Percentiles rank a stretch among this genome's conserved stretches.
phyloP scores from a whole-genome alignment of 92 coral and sea anemone genomes.

The Pocillopora grandis region DNA sequence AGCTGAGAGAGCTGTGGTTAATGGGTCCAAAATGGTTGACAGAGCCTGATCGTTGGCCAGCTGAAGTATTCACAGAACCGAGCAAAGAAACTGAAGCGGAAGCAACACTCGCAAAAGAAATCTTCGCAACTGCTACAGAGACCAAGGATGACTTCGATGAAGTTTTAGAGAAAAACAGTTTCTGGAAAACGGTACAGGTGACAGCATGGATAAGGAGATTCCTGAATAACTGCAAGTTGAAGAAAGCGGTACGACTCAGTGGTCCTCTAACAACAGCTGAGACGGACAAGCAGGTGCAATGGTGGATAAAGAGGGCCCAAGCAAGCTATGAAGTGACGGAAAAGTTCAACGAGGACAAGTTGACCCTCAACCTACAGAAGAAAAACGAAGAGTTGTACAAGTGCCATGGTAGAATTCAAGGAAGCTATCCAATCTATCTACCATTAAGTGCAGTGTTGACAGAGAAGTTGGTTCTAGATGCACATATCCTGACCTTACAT shows the following conservation, averaged over 20 bases:
- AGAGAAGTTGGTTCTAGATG: slow-evolving; percentile 43
- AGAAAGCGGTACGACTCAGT: slow-evolving; percentile 1
- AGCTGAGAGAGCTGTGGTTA: slow-evolving; percentile 8
- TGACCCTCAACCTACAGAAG: slow-evolving; percentile 25
- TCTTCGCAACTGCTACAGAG: slow-evolving; percentile 41
- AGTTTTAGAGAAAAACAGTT: slow-evolving; percentile 22
- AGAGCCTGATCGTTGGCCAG: slow-evolving; percentile 43
- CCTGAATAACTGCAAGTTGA: slow-evolving; percentile 28
- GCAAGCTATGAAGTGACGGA: slow-evolving; percentile 34
- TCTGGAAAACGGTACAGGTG: slow-evolving; percentile 49
- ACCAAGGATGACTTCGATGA: slow-evolving; percentile 33
- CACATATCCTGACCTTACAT: slow-evolving; percentile 34
- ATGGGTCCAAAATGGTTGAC: slow-evolving; percentile 56
- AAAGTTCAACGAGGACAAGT: slow-evolving; percentile 35
- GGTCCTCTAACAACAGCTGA: slow-evolving; percentile 66
- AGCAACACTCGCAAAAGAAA: slow-evolving; percentile 39
- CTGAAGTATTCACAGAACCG: slow-evolving; percentile 8
- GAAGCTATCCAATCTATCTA: neutral
- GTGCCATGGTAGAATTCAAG: slow-evolving; percentile 38
- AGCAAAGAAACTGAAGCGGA: slow-evolving; percentile 53
- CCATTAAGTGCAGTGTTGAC: neutral
- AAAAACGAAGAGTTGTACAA: neutral
- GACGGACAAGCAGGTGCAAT: slow-evolving; percentile 4
- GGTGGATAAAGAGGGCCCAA: slow-evolving; percentile 27
- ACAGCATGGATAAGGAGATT: slow-evolving; percentile 54